Base-by-base conservation (phyloP, 2,113 vertebrate species). In the Apteryx mantelli region DNA sequence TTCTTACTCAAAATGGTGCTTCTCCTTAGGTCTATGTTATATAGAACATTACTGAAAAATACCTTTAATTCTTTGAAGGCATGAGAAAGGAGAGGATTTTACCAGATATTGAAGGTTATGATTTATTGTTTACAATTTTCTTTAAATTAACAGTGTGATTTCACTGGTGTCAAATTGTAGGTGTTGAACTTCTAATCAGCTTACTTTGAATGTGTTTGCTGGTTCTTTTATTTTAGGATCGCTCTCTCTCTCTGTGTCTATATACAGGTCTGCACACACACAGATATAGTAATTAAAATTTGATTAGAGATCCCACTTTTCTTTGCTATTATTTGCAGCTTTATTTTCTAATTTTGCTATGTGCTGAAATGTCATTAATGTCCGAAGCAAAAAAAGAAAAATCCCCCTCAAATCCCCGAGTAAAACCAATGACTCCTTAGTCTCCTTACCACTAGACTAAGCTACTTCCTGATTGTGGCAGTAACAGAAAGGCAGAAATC, bases 361-460 rank as follows among this genome's bases (percentile, higher is more conserved):
- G 53, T 2, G 2, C 63, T 58, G 71, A 66, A 53, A 16, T 7
- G 64, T 20, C 63, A 61, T 22, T 69, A 28, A 52, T 77, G 46
- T 25, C n/a, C 1, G 3, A 58, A 65, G 19, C 50, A 24, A 55
- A 58, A 69, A 66, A 52, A 22, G 65, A 73, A 65, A 97, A 96
- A 91, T 96, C 90, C 96, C 96, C 92, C 38, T 77, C 79, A 65
- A 46, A 76, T 91, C 71, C 92, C 96, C 90, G 3, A 80, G 53
- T n/a, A n/a, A 66, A 83, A 44, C 18, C 48, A 40, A 4, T 13
- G 85, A 83, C 12, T 25, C 6, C 18, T 53, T 46, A 55, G 52
- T 16, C 38, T 74, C 53, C 63, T 82, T 30, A 12, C 17, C 28
- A 1, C 17, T 7, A 14, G 85, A 24, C 78, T 83, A 76, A 88